Conservation (phyloP, 2,113 vertebrate species). For the Poecilia latipinna region DNA sequence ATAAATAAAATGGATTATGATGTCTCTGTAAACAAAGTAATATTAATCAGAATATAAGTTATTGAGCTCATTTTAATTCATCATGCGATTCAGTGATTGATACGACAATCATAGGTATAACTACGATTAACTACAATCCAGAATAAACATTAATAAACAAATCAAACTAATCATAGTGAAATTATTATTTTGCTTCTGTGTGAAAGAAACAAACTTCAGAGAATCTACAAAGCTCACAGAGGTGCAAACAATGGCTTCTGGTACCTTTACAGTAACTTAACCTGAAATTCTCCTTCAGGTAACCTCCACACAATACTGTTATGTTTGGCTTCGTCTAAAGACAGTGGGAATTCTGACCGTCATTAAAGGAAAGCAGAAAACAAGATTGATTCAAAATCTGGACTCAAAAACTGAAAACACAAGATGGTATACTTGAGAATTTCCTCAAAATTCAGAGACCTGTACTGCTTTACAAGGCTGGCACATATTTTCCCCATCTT, state of each 20-base stretch:
- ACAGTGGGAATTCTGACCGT: neutral
- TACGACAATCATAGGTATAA: too few relatives aligned
- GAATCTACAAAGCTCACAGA: neutral
- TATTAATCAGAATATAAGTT: too few relatives aligned
- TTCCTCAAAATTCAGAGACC: conserved; percentile 12
- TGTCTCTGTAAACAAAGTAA: too few relatives aligned
- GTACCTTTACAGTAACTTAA: neutral
- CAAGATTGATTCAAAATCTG: neutral
- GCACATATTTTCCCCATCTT: conserved; percentile 31
- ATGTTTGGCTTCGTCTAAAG: too few relatives aligned
- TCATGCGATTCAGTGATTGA: too few relatives aligned
- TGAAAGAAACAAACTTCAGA: neutral
- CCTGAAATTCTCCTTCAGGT: neutral
- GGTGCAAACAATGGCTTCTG: neutral
- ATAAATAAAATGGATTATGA: too few relatives aligned
- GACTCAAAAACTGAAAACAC: neutral
- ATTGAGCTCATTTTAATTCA: too few relatives aligned
- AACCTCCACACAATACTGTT: neutral
- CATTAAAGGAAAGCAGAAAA: neutral
- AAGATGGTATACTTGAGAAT: neutral
- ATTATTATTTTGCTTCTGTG: neutral
- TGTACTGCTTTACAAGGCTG: conserved; percentile 4
- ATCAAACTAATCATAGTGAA: neutral
- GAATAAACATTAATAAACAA: too few relatives aligned
- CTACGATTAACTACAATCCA: too few relatives aligned